Conservation (phyloP, 1,140 invertebrate species). For the Drosophila insularis region DNA sequence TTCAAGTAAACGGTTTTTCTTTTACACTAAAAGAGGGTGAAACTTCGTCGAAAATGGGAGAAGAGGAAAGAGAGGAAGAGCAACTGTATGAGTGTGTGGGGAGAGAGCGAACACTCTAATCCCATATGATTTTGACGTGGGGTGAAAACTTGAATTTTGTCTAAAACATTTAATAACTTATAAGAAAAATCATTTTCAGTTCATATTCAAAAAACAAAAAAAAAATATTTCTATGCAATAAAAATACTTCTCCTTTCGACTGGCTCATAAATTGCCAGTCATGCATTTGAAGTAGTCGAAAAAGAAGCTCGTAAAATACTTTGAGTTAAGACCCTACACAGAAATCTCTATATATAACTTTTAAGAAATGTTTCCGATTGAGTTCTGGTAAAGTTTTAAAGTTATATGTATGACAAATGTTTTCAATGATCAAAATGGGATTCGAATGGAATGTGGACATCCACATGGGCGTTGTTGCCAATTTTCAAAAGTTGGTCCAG, state of each 20-base stretch:
- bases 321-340: conserved; percentile 26
- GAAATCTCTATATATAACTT: conserved; percentile 26
- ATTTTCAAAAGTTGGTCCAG: not conserved
- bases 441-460: conserved; percentile 33
- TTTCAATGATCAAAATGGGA: conserved; percentile 48
- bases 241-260: conserved; percentile 24
- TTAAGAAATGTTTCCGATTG: conserved; percentile 31
- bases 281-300: conserved; percentile 27
- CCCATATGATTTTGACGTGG: conserved; percentile 24
- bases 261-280: conserved; percentile 55
- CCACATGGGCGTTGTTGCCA: conserved; percentile 17
- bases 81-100: conserved; percentile 10
- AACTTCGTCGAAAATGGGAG: not conserved
- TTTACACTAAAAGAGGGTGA: not conserved
- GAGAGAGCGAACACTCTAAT: conserved; percentile 32
- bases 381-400: conserved; percentile 15
- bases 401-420: conserved; percentile 67
- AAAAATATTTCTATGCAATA: not conserved
- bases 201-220: not conserved
- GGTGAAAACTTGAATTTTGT: not conserved
- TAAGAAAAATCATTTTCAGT: not conserved
- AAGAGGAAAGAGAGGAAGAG: conserved; percentile 27
- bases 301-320: conserved; percentile 58
- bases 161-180: conserved; percentile 6
- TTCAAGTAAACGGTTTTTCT: not conserved